A percentile compares a stretch with the other conserved stretches of the same genome.
Evolutionary conservation across 2,797 vertebrate species (phyloP).

Genomic region (Babyrousa celebensis): DNA sequence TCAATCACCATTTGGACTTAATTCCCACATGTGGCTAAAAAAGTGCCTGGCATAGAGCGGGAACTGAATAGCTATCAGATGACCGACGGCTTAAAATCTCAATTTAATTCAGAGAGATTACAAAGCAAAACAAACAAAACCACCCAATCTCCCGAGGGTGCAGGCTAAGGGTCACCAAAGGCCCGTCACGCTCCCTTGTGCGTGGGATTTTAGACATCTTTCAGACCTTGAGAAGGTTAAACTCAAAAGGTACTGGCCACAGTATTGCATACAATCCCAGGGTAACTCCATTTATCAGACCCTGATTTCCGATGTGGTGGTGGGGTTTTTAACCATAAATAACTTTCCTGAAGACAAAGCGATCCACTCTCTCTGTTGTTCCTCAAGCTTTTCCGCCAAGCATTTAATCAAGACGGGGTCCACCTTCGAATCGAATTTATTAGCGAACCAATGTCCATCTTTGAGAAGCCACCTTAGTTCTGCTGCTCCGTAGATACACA

Average conservation of each 20-base stretch:
- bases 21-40: not conserved
- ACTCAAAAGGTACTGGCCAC: not conserved
- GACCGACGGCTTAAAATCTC: not conserved
- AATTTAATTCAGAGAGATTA: conserved; percentile 57
- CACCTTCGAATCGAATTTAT: conserved; percentile 97
- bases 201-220: not conserved
- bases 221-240: not conserved
- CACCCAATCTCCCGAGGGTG: not conserved
- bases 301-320: not conserved
- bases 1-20: not conserved
- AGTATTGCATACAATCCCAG: not conserved
- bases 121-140: conserved; percentile 23
- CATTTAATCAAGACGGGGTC: conserved; percentile 96
- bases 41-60: not conserved
- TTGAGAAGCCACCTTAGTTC: conserved; percentile 96
- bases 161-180: not conserved
- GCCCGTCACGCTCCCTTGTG: not conserved
- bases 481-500: conserved; percentile 96
- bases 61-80: not conserved
- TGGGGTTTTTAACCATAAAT: conserved; percentile 80
- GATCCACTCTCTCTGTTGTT: conserved; percentile 91
- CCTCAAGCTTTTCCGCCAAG: conserved; percentile 95
- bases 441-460: conserved; percentile 97
- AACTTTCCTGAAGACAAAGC: conserved; percentile 87
- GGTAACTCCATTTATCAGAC: not conserved